These are phyloP conservation scores for Empis livida DNA, from an alignment of 2,888 invertebrate genomes.

Conservation along the genomic window DNA sequence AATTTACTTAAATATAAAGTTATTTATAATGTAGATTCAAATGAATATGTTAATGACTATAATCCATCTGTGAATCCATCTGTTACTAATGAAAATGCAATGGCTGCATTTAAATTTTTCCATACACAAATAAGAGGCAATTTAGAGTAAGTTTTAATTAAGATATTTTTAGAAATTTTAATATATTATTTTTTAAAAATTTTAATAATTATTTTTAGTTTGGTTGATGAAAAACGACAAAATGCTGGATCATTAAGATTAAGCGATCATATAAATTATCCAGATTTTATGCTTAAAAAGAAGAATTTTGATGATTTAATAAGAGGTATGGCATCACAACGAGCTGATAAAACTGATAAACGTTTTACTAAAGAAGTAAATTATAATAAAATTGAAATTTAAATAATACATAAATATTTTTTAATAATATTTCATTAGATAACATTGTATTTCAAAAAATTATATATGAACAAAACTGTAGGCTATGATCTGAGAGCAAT, in stretches of 20 bases:
- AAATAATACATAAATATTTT: too few species aligned
- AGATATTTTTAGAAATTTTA: background rate
- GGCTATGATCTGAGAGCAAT: constrained; percentile 38
- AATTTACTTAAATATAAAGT: constrained; percentile 22
- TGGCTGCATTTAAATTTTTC: constrained; percentile 46
- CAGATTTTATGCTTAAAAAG: constrained; percentile 39
- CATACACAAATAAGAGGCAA: constrained; percentile 42
- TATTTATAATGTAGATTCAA: constrained; percentile 15
- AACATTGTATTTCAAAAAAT: background rate
- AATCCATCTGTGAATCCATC: constrained; percentile 38
- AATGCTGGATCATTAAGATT: constrained; percentile 36
- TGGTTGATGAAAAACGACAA: constrained; percentile 35
- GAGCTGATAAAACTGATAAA: constrained; percentile 61
- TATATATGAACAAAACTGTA: constrained; percentile 31
- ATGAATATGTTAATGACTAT: constrained; percentile 38
- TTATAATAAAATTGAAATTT: constrained; percentile 1
- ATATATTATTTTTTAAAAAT: background rate
- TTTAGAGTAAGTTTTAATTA: constrained; percentile 33
- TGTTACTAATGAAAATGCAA: constrained; percentile 44
- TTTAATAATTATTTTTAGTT: constrained; percentile 22
- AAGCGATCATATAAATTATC: constrained; percentile 42
- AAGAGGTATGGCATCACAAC: constrained; percentile 64
- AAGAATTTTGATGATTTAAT: constrained; percentile 56
- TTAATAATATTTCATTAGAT: too few species aligned
- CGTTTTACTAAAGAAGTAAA: constrained; percentile 48